Base-by-base conservation (phyloP, 2,797 vertebrate species). In the Steatocranus sp. region DNA sequence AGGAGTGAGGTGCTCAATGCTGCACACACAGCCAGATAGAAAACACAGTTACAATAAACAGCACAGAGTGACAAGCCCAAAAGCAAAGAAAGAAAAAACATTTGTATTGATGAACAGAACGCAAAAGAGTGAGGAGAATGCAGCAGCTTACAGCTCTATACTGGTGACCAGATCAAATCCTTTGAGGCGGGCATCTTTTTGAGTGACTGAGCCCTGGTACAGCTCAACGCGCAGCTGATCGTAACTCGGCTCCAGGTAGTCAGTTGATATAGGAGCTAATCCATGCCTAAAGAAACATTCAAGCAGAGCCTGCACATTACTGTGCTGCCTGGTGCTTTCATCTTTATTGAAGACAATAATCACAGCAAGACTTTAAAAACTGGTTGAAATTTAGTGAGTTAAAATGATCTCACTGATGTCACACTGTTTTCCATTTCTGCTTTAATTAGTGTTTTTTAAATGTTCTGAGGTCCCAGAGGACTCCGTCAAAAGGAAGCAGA, bases 161-260 rank as follows among this genome's bases (percentile, higher is more conserved):
- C 97, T 97, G 0, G 97, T 97, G 79, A 97, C 96, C 83, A 99
- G 95, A 84, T 99, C 97, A 90, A 98, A 99, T 81, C 97, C 97
- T 92, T 94, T 92, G 93, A 98, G 95, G 73, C 97, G 96, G 7
- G 95, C 91, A n/a, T 99, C 98, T 87, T 89, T 96, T 23, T 97
- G 94, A 5, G 96, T 97, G 79, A 97, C 96, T 3, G 98, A 99
- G n/a, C 98, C 98, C 2, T 98, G 96, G 92, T 97, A 97, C 63
- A 99, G 88, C 53, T 96, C 96, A 43, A 99, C 38, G 4, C 94
- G 95, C 14, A 99, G 91, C 56, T 97, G 94, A 51, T 94, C 88
- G 6, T 94, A 91, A 49, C 92, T 78, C 0, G 98, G 98, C 46
- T 97, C 94, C 68, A 99, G 93, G 73, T 97, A 98, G 83, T 98